Conservation (phyloP, 2,888 invertebrate genomes). For the Antheraea yamamai region DNA sequence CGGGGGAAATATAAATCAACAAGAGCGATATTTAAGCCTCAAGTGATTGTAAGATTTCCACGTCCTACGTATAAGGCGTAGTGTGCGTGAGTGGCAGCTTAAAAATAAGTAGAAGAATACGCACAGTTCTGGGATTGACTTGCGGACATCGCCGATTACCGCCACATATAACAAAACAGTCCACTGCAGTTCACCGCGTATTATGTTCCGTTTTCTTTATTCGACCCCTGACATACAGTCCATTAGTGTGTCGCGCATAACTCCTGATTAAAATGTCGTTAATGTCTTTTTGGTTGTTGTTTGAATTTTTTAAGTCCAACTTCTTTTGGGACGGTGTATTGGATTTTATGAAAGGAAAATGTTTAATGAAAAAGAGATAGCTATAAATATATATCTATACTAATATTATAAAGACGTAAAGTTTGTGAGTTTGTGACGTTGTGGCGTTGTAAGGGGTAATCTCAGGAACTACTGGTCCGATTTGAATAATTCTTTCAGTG, state of each 20-base stretch:
- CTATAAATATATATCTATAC: too few relatives aligned
- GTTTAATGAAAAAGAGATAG: too few relatives aligned
- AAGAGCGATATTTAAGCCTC: not conserved
- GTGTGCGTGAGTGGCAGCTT: not conserved
- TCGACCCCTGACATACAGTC: not conserved
- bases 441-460: too few relatives aligned
- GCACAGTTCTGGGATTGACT: not conserved
- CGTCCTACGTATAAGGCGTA: not conserved
- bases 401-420: too few relatives aligned
- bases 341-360: too few relatives aligned
- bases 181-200: not conserved
- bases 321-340: too few relatives aligned
- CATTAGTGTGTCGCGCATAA: not conserved
- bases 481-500: too few relatives aligned
- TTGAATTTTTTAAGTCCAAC: not conserved
- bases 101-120: not conserved
- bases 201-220: constrained; percentile 6
- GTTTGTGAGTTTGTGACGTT: too few relatives aligned
- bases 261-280: not conserved
- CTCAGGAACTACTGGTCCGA: too few relatives aligned
- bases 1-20: too few relatives aligned
- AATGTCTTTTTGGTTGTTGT: not conserved
- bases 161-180: not conserved
- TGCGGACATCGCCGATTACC: not conserved
- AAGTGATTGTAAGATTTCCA: not conserved